Evolutionary conservation across 2,797 vertebrate genomes (phyloP).

Genomic region (Ptychadena robeensis): DNA sequence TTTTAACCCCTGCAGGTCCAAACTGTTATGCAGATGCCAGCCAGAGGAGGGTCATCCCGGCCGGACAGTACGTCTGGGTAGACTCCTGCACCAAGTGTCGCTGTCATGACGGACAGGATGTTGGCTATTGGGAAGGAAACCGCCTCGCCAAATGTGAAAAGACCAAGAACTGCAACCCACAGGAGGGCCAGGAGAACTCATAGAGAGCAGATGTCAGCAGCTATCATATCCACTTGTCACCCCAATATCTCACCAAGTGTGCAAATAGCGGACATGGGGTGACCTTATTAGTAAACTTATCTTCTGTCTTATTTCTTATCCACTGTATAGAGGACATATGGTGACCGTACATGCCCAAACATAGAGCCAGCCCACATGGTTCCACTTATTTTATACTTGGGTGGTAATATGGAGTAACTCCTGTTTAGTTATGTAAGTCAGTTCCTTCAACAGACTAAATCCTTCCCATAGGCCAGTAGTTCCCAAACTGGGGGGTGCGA

Average conservation of each 20-base stretch:
- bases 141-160: constrained; percentile 81
- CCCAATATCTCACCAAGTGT: neutral
- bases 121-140: constrained; percentile 86
- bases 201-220: neutral
- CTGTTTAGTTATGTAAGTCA: neutral
- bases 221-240: neutral
- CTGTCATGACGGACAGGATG: constrained; percentile 83
- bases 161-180: constrained; percentile 74
- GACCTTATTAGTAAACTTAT: neutral
- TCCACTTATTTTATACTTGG: neutral
- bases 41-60: constrained; percentile 76
- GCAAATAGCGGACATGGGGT: neutral
- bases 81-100: constrained; percentile 83
- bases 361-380: neutral
- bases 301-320: neutral
- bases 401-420: neutral
- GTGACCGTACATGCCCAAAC: neutral
- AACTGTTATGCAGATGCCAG: constrained; percentile 81
- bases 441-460: neutral
- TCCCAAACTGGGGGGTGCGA: no score
- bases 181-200: constrained; percentile 22
- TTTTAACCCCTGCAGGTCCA: constrained; percentile 73
- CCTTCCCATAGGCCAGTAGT: neutral
- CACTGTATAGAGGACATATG: neutral
- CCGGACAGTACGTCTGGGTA: constrained; percentile 79